A percentile compares a stretch with the other conserved stretches of the same genome.
phyloP scores from a whole-genome alignment of 2,888 invertebrate genomes.

The Drosophila anomalata region DNA sequence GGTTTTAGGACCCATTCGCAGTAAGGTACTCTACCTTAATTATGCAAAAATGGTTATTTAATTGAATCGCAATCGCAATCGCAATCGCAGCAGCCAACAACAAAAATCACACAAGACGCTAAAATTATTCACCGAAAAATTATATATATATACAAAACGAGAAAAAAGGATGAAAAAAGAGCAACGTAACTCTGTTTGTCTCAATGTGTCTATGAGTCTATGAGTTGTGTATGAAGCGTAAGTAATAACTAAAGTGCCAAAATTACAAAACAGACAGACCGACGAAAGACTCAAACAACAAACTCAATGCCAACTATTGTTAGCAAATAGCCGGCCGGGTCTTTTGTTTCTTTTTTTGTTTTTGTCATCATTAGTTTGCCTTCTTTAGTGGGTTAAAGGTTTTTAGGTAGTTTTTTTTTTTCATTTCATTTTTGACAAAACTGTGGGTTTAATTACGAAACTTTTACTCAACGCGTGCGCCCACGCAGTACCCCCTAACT shows the following conservation, averaged over 20 bases:
- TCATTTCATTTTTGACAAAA: background rate
- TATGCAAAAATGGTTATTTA: slow-evolving; percentile 43
- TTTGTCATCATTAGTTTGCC: background rate
- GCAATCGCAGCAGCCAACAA: slow-evolving; percentile 4
- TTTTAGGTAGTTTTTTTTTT: background rate
- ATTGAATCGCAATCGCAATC: slow-evolving; percentile 16
- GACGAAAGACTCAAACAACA: slow-evolving; percentile 47
- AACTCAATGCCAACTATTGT: slow-evolving; percentile 69
- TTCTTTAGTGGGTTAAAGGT: slow-evolving; percentile 7
- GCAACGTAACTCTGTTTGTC: slow-evolving; percentile 28
- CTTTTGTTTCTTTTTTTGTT: too few relatives aligned
- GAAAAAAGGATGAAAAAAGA: slow-evolving; percentile 23
- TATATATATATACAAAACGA: slow-evolving; percentile 10
- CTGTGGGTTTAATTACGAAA: slow-evolving; percentile 32
- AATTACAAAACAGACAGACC: slow-evolving; percentile 34
- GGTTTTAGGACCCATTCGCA: slow-evolving; percentile 29
- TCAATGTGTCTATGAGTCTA: slow-evolving; percentile 4
- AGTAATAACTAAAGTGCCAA: slow-evolving; percentile 27
- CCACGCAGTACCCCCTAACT: slow-evolving; percentile 29
- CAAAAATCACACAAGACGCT: slow-evolving; percentile 27
- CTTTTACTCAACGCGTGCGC: slow-evolving; percentile 34
- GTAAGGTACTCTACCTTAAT: slow-evolving; percentile 19
- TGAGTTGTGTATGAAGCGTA: slow-evolving; percentile 14
- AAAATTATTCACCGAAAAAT: slow-evolving; percentile 31
- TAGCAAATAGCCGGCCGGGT: background rate